Base-by-base conservation (phyloP, 1,140 invertebrate genomes). In the Philaenus spumarius region DNA sequence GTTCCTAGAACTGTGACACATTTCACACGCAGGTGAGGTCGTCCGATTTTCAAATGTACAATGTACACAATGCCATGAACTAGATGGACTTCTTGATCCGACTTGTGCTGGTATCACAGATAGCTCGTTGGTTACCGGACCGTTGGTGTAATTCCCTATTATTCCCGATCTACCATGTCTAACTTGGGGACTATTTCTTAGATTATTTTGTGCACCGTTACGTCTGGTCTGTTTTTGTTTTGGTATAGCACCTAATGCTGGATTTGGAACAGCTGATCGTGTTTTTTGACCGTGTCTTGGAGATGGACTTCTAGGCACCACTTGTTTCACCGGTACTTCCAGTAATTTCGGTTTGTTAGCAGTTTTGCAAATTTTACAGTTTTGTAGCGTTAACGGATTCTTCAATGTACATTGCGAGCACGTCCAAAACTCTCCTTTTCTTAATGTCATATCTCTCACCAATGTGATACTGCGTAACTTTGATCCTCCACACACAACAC, bases 1-100 rank as follows among this genome's bases (percentile, higher is more conserved):
- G 63, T 66, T 69, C 17, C 69, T 58, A 34, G 78, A 77, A 64
- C 83, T 86, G 67, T 87, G 84, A 73, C 91, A 94, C 80, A 93
- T 92, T 68, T 92, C 89, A 72, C 90, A 94, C 20, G 80, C 76
- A 40, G 77, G 75, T 53, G 80, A 81, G 0, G 78, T 75, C 51
- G 78, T 80, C n/a, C 78, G 78, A 73, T 93, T 92, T 71, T 88
- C 83, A 66, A 82, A 92, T 12, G 89, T 93, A 69, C 89, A 93
- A 17, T 87, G 76, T 24, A 81, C 78, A 66, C 90, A 94, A 48
- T 87, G 80, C 89, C 89, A 93, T 65, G 80, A 45, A 24, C 35
- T 47, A 14, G 39, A 20, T n/a, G 40, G 22, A 24, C 55, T 37
- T 2, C 46, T 4, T 12, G 40, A 26, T 4, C 30, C 40, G 2